Base-by-base conservation (phyloP, 37 sponge, comb jelly and placozoan species). In the Tethya wilhelma region DNA sequence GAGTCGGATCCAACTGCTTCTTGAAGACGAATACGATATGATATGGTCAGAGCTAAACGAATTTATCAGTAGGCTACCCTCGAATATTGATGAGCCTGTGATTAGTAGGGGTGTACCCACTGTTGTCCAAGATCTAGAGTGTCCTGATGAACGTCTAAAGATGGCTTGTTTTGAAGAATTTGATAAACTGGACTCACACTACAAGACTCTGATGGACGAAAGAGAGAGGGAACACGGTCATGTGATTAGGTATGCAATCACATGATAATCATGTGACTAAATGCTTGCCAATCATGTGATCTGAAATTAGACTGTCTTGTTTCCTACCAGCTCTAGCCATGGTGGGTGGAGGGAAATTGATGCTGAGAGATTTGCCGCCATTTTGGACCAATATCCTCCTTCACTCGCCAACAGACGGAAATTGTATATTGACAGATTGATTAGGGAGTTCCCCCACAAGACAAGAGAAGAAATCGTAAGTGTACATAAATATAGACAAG, bases 331-430 rank as follows among this genome's bases (percentile, higher is more conserved):
- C 60, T 14, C 8, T 31, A 30, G 41, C 7, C 31, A 64, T 79
- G 80, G 75, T 45, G 90, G 80, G 9, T 90, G 90, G 91, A 72
- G 78, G 33, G 60, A 42, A 11, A 31, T 57, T 4, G 88, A 92
- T 32, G 56, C 64, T 4, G 34, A 46, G 32, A 64, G 56, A 44
- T 84, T 87, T 23, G 5, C 14, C 29, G 56, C 37, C 23, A 38
- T 92, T 60, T 1, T 92, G 38, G 77, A 69, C 40, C 93, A 92
- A 67, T 92, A 92, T 31, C 81, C 87, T 29, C 0, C 81, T 28
- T 43, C 56, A 0, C 29, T 56, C 12, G 64, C 78, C 22, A 32
- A 26, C 17, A 41, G 41, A 20, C 43, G 78, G 67, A 38, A 28
- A 20, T 30, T 92, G 34, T 68, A 58, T 30, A 73, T 92, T 9